Evolutionary conservation across 1,140 invertebrate species (phyloP), one percentile per base, ranked within the genome.

Genomic region (Ooceraea biroi): DNA sequence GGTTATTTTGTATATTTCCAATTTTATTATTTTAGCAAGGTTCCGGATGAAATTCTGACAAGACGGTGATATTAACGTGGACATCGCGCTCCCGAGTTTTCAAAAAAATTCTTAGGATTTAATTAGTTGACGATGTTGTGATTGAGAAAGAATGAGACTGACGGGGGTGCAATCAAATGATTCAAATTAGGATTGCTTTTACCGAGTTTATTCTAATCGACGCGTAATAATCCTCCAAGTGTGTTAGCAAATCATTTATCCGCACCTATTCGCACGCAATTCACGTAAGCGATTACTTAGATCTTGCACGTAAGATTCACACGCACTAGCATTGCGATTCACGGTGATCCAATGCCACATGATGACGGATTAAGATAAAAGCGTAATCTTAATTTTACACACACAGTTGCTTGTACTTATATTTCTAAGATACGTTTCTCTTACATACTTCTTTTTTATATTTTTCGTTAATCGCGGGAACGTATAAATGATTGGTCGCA

Each of bases 91-190:
- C 65, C 65, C 76, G 25, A 80, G 48, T 19, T 46, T 63, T 77
- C 66, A 50, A 44, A 58, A 27, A 17, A 57, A 57, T 36, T 80
- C 68, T 78, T 69, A 80, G 65, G 25, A 80, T 80, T 55, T 69
- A 69, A 69, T 80, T 69, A 69, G 22, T 69, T 57, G 65, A 80
- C 65, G 25, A 80, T 69, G 76, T 69, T 77, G 65, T 57, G 76
- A 66, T 66, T n/a, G 65, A 36, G 66, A 69, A 80, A 57, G 36
- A 58, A 60, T 80, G 76, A 80, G 76, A 80, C 76, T 80, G 76
- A 69, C 48, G 76, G 76, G 76, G 44, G 76, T 80, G 76, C 65
- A 80, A 80, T 80, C 36, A 14, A 55, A 44, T 30, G 63, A 58
- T 71, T 80, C 25, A 52, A 77, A 55, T 78, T 78, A 46, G 36